A percentile compares a stretch with the other conserved stretches of the same genome.
Evolutionary conservation across 2,888 invertebrate genomes (phyloP).

Genomic region (Andrena praecox): DNA sequence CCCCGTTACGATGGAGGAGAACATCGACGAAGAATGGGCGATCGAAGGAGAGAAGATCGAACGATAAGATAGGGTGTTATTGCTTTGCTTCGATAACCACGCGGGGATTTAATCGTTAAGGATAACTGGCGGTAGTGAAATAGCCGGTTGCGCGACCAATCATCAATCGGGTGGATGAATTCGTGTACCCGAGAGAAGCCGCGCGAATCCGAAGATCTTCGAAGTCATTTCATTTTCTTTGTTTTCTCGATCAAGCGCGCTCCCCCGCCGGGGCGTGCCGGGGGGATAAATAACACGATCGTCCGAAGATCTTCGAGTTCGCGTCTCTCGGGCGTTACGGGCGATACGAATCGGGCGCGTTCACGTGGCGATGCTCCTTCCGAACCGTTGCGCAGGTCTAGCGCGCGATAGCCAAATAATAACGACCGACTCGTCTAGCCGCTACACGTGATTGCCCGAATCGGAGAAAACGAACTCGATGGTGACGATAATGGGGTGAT

Average conservation of each 20-base stretch:
- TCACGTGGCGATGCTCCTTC: neutral
- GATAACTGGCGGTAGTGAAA: slow-evolving; percentile 81
- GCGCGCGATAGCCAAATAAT: slow-evolving; percentile 13
- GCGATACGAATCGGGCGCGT: slow-evolving; percentile 22
- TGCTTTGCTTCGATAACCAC: slow-evolving; percentile 48
- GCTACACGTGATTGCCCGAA: slow-evolving; percentile 58
- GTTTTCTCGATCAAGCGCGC: neutral
- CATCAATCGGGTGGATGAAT: slow-evolving; percentile 69
- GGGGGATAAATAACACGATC: slow-evolving; percentile 19
- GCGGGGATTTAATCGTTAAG: slow-evolving; percentile 55
- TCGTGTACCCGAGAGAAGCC: slow-evolving; percentile 31
- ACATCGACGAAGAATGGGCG: slow-evolving; percentile 4
- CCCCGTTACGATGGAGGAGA: neutral
- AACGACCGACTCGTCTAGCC: slow-evolving; percentile 36
- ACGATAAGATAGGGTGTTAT: slow-evolving; percentile 31
- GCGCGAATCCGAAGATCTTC: slow-evolving; percentile 42
- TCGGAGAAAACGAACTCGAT: slow-evolving; percentile 60
- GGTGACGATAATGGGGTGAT: slow-evolving; percentile 71
- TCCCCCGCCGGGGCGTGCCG: no score
- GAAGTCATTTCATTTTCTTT: slow-evolving; percentile 3
- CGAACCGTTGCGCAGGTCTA: slow-evolving; percentile 38
- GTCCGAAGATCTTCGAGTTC: slow-evolving; percentile 22
- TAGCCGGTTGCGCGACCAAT: slow-evolving; percentile 83
- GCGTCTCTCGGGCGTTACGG: neutral
- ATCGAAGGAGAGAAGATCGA: slow-evolving; percentile 14